These are phyloP conservation scores for Euzetes globulus DNA, from an alignment of 2,888 invertebrate species.

Conservation along the genomic window DNA sequence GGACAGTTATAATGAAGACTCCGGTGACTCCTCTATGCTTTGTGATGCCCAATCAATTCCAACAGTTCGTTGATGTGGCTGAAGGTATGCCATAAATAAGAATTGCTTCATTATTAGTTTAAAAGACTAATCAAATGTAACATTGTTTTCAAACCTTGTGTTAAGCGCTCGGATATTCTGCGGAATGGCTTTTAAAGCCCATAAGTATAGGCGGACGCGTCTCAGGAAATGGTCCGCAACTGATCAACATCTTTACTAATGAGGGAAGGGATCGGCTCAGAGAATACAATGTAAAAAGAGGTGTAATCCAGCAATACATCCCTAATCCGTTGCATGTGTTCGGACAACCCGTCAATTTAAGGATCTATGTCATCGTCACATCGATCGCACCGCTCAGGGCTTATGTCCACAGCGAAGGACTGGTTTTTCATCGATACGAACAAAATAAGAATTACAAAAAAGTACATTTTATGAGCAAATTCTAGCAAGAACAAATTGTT, in stretches of 20 bases:
- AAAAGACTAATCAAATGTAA: neutral
- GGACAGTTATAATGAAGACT: slow-evolving; percentile 27
- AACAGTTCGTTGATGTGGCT: slow-evolving; percentile 44
- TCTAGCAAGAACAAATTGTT: neutral
- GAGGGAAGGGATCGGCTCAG: slow-evolving; percentile 39
- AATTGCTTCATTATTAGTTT: neutral
- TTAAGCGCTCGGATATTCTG: slow-evolving; percentile 40
- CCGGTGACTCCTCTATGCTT: slow-evolving; percentile 44
- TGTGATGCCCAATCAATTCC: slow-evolving; percentile 44
- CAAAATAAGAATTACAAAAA: slow-evolving; percentile 43
- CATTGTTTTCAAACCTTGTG: neutral
- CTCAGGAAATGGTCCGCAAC: slow-evolving; percentile 36
- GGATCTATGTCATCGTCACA: slow-evolving; percentile 46
- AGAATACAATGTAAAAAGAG: slow-evolving; percentile 36
- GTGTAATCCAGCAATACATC: slow-evolving; percentile 42
- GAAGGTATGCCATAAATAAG: slow-evolving; percentile 38
- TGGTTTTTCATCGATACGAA: slow-evolving; percentile 44
- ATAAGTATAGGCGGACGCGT: slow-evolving; percentile 32
- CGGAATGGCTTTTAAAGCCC: slow-evolving; percentile 42
- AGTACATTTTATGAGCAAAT: slow-evolving; percentile 38
- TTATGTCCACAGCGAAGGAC: slow-evolving; percentile 46
- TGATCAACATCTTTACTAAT: slow-evolving; percentile 40
- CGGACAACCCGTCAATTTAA: slow-evolving; percentile 45
- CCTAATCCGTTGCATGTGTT: slow-evolving; percentile 44
- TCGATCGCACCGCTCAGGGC: slow-evolving; percentile 46